Conservation (phyloP, 1,140 invertebrate species). For the Saccostrea echinata region DNA sequence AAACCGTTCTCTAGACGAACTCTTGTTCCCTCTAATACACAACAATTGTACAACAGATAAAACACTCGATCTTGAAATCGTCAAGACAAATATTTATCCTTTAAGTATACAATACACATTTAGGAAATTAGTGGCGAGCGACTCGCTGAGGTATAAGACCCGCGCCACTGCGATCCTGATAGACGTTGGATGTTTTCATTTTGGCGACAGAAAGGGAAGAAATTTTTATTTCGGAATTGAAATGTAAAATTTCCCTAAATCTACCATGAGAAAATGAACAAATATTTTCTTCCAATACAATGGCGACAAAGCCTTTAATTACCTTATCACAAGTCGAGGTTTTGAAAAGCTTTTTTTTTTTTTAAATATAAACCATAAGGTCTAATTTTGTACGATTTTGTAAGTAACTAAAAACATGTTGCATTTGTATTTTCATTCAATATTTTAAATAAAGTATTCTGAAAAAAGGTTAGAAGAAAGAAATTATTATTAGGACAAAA, state of each 20-base stretch:
- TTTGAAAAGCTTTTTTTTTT: neutral
- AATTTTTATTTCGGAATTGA: neutral
- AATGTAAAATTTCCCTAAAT: constrained; percentile 1
- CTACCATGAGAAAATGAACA: neutral
- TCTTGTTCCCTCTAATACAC: neutral
- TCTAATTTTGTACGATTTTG: neutral
- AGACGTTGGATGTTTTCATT: constrained; percentile 26
- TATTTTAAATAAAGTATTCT: too few relatives aligned
- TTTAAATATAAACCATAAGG: neutral
- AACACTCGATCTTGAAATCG: constrained; percentile 14
- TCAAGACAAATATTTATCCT: constrained; percentile 28
- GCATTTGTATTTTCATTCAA: too few relatives aligned
- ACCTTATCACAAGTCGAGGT: too few relatives aligned
- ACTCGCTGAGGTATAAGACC: neutral
- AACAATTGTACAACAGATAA: neutral
- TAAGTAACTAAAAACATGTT: too few relatives aligned
- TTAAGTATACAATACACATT: constrained; percentile 16
- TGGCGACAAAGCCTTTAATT: neutral
- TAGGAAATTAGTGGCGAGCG: neutral
- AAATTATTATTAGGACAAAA: too few relatives aligned
- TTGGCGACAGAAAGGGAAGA: neutral
- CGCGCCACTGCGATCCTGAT: neutral
- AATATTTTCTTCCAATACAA: neutral
- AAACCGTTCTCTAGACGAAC: neutral
- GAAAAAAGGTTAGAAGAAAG: too few relatives aligned